Percentiles rank a stretch among this genome's conserved stretches.
These are phyloP conservation scores for Tanaodytes sp. DNA, from an alignment of 2,888 invertebrate genomes.

Conservation along the genomic window DNA sequence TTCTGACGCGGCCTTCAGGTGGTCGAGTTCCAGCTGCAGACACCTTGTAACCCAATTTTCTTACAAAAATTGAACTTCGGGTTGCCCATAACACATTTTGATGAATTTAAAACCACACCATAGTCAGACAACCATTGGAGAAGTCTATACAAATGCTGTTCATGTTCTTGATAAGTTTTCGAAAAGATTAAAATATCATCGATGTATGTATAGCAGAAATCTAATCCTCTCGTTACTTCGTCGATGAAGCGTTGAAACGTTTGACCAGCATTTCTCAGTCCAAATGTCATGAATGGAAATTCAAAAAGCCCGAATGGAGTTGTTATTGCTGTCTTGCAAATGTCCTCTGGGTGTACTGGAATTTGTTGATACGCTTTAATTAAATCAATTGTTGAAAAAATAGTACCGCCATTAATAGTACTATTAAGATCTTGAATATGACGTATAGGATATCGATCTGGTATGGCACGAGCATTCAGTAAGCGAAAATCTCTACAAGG, in stretches of 20 bases:
- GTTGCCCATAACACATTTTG: slow-evolving; percentile 65
- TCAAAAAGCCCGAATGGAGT: slow-evolving; percentile 45
- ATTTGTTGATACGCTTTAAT: slow-evolving; percentile 32
- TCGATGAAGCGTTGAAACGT: slow-evolving; percentile 1
- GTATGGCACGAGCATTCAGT: slow-evolving; percentile 52
- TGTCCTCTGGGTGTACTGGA: no score
- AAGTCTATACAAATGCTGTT: no score
- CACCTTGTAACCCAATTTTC: no score
- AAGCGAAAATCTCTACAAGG: no score
- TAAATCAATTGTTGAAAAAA: slow-evolving; percentile 35
- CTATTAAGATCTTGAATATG: slow-evolving; percentile 37
- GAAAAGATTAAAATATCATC: slow-evolving; percentile 34
- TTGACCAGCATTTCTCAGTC: slow-evolving; percentile 22
- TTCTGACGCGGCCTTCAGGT: no score
- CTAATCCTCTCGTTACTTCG: slow-evolving; percentile 1
- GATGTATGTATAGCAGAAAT: slow-evolving; percentile 20
- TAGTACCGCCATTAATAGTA: no score
- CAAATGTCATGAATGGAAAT: slow-evolving; percentile 21
- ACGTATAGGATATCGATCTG: slow-evolving; percentile 32
- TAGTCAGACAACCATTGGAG: no score
- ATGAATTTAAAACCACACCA: slow-evolving; percentile 47
- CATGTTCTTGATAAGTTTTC: no score
- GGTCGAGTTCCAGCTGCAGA: no score
- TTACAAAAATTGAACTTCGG: no score
- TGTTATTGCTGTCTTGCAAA: slow-evolving; percentile 26